These are phyloP conservation scores for Cottus gobio DNA, from an alignment of 2,113 vertebrate species.

Conservation along the genomic window DNA sequence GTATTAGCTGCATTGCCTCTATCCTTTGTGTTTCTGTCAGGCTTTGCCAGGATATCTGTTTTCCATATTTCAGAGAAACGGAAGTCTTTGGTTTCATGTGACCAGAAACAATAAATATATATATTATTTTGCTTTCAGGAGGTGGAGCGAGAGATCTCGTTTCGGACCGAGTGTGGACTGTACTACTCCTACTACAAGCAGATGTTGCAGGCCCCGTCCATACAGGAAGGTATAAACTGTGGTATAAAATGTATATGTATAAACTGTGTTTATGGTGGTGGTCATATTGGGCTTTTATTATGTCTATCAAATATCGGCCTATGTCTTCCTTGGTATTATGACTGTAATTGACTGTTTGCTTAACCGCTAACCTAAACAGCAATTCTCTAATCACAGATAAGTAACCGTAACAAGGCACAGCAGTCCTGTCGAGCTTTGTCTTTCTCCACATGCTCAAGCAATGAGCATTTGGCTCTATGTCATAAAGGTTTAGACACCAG, in stretches of 20 bases:
- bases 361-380: background rate
- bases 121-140: constrained; percentile 83
- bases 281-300: background rate
- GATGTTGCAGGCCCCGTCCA: constrained; percentile 92
- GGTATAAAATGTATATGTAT: too few species aligned
- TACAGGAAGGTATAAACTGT: constrained; percentile 89
- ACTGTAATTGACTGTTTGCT: constrained; percentile 7
- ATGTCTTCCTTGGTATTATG: background rate
- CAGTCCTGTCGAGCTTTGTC: constrained; percentile 12
- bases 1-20: constrained; percentile 42
- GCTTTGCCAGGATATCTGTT: constrained; percentile 63
- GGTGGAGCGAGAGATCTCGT: constrained; percentile 98
- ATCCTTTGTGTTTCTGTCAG: constrained; percentile 53
- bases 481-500: background rate
- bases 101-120: background rate
- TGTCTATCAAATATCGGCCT: background rate
- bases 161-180: constrained; percentile 96
- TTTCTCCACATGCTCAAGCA: background rate
- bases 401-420: background rate
- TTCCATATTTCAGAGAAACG: constrained; percentile 46
- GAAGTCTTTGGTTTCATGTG: constrained; percentile 6
- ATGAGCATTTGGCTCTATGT: background rate
- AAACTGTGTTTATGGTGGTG: background rate
- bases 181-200: constrained; percentile 99
- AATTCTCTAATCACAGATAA: background rate